Evolutionary conservation across 2,113 vertebrate species (phyloP), one percentile per base, ranked within the genome.

Genomic region (Hydrolagus affinis): DNA sequence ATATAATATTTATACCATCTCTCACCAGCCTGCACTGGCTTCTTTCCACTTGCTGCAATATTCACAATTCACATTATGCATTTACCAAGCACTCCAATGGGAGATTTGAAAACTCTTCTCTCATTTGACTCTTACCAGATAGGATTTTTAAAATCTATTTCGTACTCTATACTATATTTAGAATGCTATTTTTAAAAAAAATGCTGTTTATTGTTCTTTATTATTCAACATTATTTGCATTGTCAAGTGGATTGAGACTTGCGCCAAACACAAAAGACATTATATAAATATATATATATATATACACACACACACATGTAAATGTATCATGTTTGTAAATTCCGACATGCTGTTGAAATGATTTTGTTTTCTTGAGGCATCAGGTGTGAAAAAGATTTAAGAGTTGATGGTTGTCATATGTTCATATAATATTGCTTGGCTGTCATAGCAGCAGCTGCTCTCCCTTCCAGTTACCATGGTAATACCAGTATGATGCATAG

Each of bases 381-480:
- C 30, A 28, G 23, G 59, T 64, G 77, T 25, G n/a, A 62, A 80
- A 75, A 62, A 25, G 57, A 1, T 60, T 80, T 80, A 80, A 83
- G 78, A 64, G 62, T 28, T 66, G 77, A 28, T 80, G 17, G 23
- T 80, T 64, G 77, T 64, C 73, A 56, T 75, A 75, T 75, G 73
- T 75, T 75, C 73, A 56, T 75, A 69, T 21, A 56, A 30, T 32
- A 23, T 80, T 80, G 60, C 78, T 83, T 83, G 78, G 78, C 78
- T 83, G 78, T 66, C 78, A 83, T 83, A 83, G 62, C 78, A 66
- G 78, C 78, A 83, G 78, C 78, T 83, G 78, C 78, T 83, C 78
- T 32, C 78, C 66, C 32, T 68, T 83, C 78, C 59, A 83, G 78
- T 83, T 83, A 62, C 78, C 78, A 83, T 83, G 78, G 78, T 25